These are phyloP conservation scores for Cisticola juncidis DNA, from an alignment of 2,113 vertebrate genomes.

Conservation along the genomic window DNA sequence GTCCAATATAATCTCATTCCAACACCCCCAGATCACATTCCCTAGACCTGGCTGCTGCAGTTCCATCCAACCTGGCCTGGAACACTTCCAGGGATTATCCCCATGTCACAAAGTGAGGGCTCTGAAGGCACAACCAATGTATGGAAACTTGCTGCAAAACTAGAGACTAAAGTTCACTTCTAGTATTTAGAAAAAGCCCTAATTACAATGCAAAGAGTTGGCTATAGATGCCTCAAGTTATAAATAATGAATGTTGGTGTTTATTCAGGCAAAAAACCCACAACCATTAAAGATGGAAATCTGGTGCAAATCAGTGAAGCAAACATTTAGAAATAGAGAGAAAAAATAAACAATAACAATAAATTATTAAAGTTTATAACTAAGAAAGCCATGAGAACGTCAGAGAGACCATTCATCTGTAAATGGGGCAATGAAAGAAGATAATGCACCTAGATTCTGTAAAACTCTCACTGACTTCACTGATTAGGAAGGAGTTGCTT, in stretches of 20 bases:
- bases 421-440: not conserved
- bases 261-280: not conserved
- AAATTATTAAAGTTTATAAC: not conserved
- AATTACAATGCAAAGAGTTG: not conserved
- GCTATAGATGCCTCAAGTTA: not conserved
- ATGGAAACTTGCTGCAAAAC: not conserved
- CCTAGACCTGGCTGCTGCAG: not conserved
- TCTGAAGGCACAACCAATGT: not conserved
- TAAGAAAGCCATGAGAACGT: not conserved
- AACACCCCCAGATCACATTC: fast-evolving
- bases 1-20: not conserved
- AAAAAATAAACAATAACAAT: slow-evolving; percentile 12
- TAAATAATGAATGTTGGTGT: not conserved
- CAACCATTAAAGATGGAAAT: slow-evolving; percentile 39
- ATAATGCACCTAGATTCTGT: not conserved
- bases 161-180: not conserved
- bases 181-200: not conserved
- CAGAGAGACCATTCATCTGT: not conserved
- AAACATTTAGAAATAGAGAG: not conserved
- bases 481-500: not conserved
- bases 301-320: not conserved
- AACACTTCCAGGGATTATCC: not conserved
- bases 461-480: not conserved
- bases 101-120: not conserved
- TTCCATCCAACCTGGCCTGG: not conserved